phyloP scores from a whole-genome alignment of 2,797 vertebrate genomes.

The Catamblyrhynchus diadema region DNA sequence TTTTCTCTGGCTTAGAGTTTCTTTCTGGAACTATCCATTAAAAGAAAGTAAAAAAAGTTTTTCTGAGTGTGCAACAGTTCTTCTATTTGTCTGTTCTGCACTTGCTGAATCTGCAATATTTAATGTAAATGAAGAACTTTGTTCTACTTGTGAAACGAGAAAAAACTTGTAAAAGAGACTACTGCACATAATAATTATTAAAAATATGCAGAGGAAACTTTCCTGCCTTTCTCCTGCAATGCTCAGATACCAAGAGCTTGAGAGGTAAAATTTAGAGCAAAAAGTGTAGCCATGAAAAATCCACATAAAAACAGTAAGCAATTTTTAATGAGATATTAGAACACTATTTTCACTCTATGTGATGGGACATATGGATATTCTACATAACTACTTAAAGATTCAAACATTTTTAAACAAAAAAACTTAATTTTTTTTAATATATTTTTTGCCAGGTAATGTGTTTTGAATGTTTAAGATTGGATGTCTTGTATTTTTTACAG shows the following conservation, averaged over 20 bases:
- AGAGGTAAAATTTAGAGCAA: not conserved
- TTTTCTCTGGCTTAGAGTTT: not conserved
- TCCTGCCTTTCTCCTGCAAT: not conserved
- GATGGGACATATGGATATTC: not conserved
- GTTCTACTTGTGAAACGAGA: not conserved
- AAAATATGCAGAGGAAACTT: not conserved
- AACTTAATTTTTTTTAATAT: not conserved
- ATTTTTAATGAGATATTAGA: not conserved
- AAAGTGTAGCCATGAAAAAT: not conserved
- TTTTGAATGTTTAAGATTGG: not conserved
- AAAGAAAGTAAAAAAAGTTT: not conserved
- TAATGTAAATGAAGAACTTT: not conserved
- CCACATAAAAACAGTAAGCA: not conserved
- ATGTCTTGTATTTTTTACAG: not conserved
- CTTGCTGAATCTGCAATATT: not conserved
- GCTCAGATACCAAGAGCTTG: not conserved
- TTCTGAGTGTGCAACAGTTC: not conserved
- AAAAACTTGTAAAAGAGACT: not conserved
- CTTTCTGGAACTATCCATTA: not conserved
- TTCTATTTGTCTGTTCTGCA: not conserved
- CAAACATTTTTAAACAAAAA: not conserved
- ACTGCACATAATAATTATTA: not conserved
- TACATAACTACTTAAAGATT: not conserved
- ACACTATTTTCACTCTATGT: not conserved
- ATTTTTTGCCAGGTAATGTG: not conserved